Conservation (phyloP, 2,888 invertebrate species). For the Sesia apiformis region DNA sequence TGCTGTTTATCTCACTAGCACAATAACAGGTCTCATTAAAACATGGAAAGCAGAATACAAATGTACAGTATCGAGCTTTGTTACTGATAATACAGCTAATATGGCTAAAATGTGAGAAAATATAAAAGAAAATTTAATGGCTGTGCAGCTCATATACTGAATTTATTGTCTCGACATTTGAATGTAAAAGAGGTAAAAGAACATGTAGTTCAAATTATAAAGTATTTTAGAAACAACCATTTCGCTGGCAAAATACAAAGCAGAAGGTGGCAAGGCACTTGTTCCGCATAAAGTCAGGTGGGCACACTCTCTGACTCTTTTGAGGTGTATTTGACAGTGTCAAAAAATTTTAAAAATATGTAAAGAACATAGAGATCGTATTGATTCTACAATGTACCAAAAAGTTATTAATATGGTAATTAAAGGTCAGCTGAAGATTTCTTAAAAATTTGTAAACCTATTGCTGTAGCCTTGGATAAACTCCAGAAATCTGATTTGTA, state of each 20-base stretch:
- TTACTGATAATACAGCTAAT: not conserved
- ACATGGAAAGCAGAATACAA: not conserved
- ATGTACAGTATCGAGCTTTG: not conserved
- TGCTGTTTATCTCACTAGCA: not conserved
- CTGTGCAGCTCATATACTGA: conserved; percentile 1
- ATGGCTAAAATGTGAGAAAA: not conserved
- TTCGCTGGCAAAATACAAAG: conserved; percentile 5
- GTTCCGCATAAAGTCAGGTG: conserved; percentile 8
- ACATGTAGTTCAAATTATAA: conserved; percentile 1
- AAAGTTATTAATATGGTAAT: not conserved
- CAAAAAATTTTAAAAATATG: not conserved
- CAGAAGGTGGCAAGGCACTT: conserved; percentile 7
- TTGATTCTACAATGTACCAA: not conserved
- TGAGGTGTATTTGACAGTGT: not conserved
- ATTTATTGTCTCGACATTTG: not conserved
- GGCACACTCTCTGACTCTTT: not conserved
- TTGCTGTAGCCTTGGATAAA: not conserved
- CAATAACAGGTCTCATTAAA: not conserved
- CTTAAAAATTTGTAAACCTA: not conserved
- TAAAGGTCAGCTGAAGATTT: not conserved
- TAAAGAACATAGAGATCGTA: not conserved
- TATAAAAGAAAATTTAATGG: not conserved
- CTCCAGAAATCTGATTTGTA: not conserved
- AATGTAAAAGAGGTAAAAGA: not conserved
- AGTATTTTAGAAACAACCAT: conserved; percentile 1